Base-by-base conservation (phyloP, 1,140 invertebrate genomes). In the Olivierus martensii region DNA sequence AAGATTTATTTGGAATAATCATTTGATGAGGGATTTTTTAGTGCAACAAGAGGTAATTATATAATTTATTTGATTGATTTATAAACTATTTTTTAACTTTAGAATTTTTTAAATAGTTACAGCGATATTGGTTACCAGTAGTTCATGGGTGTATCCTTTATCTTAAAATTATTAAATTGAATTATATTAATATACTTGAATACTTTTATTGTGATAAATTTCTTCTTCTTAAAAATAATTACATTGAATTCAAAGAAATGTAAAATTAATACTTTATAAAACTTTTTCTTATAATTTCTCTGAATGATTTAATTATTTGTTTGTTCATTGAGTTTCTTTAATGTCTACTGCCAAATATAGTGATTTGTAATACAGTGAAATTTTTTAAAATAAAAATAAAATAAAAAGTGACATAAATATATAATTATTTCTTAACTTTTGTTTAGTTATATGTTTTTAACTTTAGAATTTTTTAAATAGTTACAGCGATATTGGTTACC, bases 1-100 rank as follows among this genome's bases (percentile, higher is more conserved):
- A 18, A 74, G 88, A 45, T 97, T 97, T 71, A 75, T 95, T 6
- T 99, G 94, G 94, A 99, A 99, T 68, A 74, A 78, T 3, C 75
- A 83, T 70, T 69, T 96, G 3, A 69, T 96, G 39, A 73, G 78
- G 41, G 76, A 82, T 36, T 63, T 79, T 53, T 77, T 79, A 53
- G 72, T 48, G 36, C 34, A 79, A 54, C 70, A 77, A 7, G 80
- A 82, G 51, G 59, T 60, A 48, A n/a, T 38, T 35, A 38, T 17
- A 22, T 2, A 28, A 28, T 28, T 28, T 9, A 28, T 28, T 1
- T 41, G 7, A 36, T 17, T 45, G 14, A 43, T 37, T 19, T 10
- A 19, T 34, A 3, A 37, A 46, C 49, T 37, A 34, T 14, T 46
- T 22, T 37, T 52, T 35, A 17, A 28, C 38, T 52, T 49, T 48